phyloP scores from a whole-genome alignment of 2,113 vertebrate genomes.

The Aramus guarauna region DNA sequence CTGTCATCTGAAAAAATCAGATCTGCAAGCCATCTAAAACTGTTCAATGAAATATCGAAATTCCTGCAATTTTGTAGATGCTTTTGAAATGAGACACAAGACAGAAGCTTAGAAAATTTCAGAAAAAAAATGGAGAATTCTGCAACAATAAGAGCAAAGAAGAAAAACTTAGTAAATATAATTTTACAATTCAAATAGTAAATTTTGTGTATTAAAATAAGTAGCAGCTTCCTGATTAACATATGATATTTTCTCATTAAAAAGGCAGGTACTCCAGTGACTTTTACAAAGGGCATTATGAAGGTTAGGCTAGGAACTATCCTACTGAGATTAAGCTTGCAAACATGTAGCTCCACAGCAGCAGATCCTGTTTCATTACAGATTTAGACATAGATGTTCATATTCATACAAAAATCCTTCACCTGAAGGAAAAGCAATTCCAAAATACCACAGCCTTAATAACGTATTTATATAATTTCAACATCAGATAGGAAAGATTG shows the following conservation, averaged over 20 bases:
- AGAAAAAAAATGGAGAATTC: neutral
- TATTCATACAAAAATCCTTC: neutral
- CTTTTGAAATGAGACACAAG: neutral
- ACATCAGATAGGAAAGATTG: neutral
- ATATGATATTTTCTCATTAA: neutral
- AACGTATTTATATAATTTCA: neutral
- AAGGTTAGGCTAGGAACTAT: neutral
- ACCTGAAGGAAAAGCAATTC: neutral
- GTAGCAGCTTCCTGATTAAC: neutral
- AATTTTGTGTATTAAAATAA: neutral
- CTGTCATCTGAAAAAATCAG: neutral
- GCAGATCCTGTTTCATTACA: neutral
- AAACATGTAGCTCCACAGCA: neutral
- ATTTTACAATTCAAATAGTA: neutral
- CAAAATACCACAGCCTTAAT: neutral
- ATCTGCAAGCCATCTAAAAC: neutral
- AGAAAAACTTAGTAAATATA: neutral
- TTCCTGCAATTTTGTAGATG: neutral
- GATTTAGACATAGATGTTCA: neutral
- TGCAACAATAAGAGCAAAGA: neutral
- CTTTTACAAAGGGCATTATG: neutral
- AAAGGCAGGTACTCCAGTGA: neutral
- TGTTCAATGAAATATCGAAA: neutral
- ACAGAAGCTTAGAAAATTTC: neutral
- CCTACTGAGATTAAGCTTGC: neutral